Evolutionary conservation across 2,113 vertebrate genomes (phyloP).

Genomic region (Heteronetta atricapilla): DNA sequence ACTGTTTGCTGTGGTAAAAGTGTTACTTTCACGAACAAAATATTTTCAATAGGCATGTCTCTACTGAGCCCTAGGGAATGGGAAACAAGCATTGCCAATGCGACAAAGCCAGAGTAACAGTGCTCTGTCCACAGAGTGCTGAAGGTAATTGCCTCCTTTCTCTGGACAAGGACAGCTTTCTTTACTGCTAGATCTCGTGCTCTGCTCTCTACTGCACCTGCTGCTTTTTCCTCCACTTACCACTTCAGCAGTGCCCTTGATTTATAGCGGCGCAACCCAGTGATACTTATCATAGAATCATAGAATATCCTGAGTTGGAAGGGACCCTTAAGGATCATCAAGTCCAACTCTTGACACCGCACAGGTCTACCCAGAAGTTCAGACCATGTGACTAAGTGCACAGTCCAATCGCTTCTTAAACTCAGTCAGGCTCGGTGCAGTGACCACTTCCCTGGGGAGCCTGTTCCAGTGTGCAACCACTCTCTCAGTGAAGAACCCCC

Average conservation of each 20-base stretch:
- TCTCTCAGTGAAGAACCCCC: too few species aligned
- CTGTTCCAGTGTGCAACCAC: too few species aligned
- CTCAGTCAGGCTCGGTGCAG: too few species aligned
- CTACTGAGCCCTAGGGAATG: background rate
- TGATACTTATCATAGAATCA: too few species aligned
- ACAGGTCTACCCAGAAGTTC: too few species aligned
- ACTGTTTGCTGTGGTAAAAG: background rate
- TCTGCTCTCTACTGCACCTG: slow-evolving; percentile 21
- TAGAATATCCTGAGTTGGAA: too few species aligned
- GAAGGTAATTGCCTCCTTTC: background rate
- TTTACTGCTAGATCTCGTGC: background rate
- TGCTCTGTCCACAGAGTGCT: background rate
- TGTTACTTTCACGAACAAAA: slow-evolving; percentile 9
- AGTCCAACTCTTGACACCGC: too few species aligned
- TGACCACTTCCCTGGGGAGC: too few species aligned
- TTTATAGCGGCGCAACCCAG: background rate
- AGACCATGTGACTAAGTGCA: too few species aligned
- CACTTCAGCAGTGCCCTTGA: background rate
- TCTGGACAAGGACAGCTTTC: slow-evolving; percentile 16
- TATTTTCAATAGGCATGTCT: background rate
- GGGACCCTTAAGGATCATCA: too few species aligned
- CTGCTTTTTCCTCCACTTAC: background rate
- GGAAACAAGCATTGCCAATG: background rate
- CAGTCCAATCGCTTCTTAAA: too few species aligned
- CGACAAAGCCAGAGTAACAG: background rate